Evolutionary conservation across 2,797 vertebrate species (phyloP).

Genomic region (Pangasius mekongensis): DNA sequence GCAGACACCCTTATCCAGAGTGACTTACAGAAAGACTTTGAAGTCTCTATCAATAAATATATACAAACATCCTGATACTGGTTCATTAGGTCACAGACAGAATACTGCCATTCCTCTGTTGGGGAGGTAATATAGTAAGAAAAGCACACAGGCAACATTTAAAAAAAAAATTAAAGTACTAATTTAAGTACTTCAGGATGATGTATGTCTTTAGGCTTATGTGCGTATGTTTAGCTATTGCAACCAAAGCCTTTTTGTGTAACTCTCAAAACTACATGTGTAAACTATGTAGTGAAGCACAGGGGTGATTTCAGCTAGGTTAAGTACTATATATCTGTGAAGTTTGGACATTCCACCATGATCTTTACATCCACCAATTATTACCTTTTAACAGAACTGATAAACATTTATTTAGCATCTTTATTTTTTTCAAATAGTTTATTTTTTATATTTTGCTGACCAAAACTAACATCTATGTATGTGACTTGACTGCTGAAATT

Average conservation of each 20-base stretch:
- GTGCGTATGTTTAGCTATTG: not conserved
- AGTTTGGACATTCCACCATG: not conserved
- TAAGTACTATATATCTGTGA: not conserved
- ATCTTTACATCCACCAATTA: not conserved
- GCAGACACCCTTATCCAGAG: not conserved
- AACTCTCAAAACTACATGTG: not conserved
- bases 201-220: not conserved
- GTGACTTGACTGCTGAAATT: not conserved
- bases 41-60: not conserved
- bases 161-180: not conserved
- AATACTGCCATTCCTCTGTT: not conserved
- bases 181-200: not conserved
- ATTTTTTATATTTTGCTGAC: not conserved
- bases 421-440: not conserved
- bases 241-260: not conserved
- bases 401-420: not conserved
- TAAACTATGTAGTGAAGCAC: not conserved
- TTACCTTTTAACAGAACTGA: not conserved
- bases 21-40: not conserved
- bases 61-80: not conserved
- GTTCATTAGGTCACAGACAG: not conserved
- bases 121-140: not conserved
- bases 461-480: not conserved
- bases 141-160: not conserved
- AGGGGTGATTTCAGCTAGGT: not conserved